Evolutionary conservation across 2,888 invertebrate genomes (phyloP).

Genomic region (Cylindroiulus punctatus): DNA sequence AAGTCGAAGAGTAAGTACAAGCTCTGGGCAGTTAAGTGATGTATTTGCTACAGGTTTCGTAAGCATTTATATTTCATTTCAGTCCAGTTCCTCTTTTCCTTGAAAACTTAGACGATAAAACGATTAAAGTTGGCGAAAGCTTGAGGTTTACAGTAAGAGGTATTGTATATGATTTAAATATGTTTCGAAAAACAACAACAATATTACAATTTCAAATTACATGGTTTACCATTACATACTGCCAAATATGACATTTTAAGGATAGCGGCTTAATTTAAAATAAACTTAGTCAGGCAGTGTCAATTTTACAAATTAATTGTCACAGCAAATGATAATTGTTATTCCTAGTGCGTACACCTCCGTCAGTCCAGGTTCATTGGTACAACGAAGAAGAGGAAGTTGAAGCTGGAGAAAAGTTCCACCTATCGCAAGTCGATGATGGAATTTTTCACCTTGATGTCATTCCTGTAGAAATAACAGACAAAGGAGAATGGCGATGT

Average conservation of each 20-base stretch:
- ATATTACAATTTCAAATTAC: background rate
- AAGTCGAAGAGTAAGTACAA: slow-evolving; percentile 52
- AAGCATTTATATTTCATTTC: background rate
- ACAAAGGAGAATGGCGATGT: slow-evolving; percentile 89
- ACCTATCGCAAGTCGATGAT: slow-evolving; percentile 81
- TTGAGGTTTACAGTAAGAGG: slow-evolving; percentile 57
- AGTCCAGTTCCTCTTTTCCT: slow-evolving; percentile 55
- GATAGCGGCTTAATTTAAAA: no score
- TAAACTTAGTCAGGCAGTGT: no score
- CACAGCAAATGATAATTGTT: background rate
- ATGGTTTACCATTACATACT: background rate
- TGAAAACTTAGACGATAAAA: slow-evolving; percentile 58
- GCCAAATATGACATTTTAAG: background rate
- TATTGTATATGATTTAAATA: background rate
- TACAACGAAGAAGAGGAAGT: slow-evolving; percentile 84
- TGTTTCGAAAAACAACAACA: background rate
- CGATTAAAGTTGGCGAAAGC: slow-evolving; percentile 57
- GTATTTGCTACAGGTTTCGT: background rate
- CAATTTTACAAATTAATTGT: no score
- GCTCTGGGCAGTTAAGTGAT: background rate
- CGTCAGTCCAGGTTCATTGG: slow-evolving; percentile 75
- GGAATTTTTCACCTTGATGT: slow-evolving; percentile 83
- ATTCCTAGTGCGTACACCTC: slow-evolving; percentile 30
- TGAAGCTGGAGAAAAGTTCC: slow-evolving; percentile 73
- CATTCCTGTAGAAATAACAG: slow-evolving; percentile 78